These are phyloP conservation scores for Lethenteron reissneri DNA, from an alignment of 2,113 vertebrate genomes.

Conservation along the genomic window DNA sequence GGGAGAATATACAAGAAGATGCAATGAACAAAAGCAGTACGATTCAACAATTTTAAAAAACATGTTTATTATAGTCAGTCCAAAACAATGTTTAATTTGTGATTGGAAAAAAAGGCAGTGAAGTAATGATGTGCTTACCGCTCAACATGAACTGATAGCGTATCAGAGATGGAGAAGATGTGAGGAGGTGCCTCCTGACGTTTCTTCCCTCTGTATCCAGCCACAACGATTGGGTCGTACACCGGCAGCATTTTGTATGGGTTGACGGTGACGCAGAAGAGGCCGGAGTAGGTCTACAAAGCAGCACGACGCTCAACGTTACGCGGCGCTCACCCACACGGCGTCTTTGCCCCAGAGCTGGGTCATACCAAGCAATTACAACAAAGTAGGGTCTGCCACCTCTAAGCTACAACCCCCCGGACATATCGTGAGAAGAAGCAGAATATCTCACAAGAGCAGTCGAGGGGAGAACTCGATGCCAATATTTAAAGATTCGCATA, in stretches of 20 bases:
- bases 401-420: no score
- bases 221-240: conserved; percentile 45
- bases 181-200: conserved; percentile 57
- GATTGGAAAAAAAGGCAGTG: background rate
- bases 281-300: conserved; percentile 49
- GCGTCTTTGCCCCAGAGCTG: no score
- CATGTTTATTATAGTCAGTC: no score
- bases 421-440: no score
- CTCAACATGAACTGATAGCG: conserved; percentile 63
- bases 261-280: conserved; percentile 61
- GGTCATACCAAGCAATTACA: no score
- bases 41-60: background rate
- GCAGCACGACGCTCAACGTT: no score
- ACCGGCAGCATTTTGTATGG: conserved; percentile 64
- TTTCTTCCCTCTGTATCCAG: conserved; percentile 59
- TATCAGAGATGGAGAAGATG: conserved; percentile 72
- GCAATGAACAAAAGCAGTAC: background rate
- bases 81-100: no score
- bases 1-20: background rate
- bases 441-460: no score
- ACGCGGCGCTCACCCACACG: no score
- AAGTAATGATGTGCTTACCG: conserved; percentile 23
- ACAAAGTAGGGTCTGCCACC: no score
- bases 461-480: no score
- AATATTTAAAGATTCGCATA: no score